Evolutionary conservation across 2,113 vertebrate genomes (phyloP), one percentile per base, ranked within the genome.

Genomic region (Mastomys natalensis): DNA sequence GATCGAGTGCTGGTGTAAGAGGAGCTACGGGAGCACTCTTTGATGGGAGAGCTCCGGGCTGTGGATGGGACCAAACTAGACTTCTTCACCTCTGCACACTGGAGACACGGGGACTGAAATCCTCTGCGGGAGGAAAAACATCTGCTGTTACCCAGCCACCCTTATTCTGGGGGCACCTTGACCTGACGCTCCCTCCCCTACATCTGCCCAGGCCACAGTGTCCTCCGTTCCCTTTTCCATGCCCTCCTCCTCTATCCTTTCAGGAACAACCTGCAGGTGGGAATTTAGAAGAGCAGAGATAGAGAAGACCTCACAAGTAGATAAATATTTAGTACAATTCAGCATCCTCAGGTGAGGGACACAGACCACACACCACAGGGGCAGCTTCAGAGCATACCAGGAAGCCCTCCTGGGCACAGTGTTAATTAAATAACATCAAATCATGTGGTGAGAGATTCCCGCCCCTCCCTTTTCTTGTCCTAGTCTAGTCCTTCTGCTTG

Each of bases 81-180:
- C 96, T 98, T 97, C 97, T 98, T 98, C 96, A 97, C 98, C 76
- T 98, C 98, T 0, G 96, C 97, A 9, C 98, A 98, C 19, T 97
- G 97, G 93, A 98, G 98, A 76, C 99, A 99, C 0, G 98, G 98
- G 2, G 98, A 98, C 81, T 98, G 98, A 96, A 97, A 97, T 66
- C 96, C 97, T 96, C 99, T 99, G 98, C 53, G 92, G 98, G 97
- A 43, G 40, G 43, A 13, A 93, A 77, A 90, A 80, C 1, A 3
- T 62, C 12, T 19, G 34, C 95, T 73, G 92, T 78, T 64, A 21
- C 55, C 5, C 19, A 66, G 5, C 24, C 5, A 76, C 66, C n/a
- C 2, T 89, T 40, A 13, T 43, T 24, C 78, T 66, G 80, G 16
- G 66, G 17, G 53, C 11, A 0, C 66, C 37, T 53, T 21, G 4